These are phyloP conservation scores for Arremon brunneinucha DNA, from an alignment of 2,797 vertebrate genomes.

Conservation along the genomic window DNA sequence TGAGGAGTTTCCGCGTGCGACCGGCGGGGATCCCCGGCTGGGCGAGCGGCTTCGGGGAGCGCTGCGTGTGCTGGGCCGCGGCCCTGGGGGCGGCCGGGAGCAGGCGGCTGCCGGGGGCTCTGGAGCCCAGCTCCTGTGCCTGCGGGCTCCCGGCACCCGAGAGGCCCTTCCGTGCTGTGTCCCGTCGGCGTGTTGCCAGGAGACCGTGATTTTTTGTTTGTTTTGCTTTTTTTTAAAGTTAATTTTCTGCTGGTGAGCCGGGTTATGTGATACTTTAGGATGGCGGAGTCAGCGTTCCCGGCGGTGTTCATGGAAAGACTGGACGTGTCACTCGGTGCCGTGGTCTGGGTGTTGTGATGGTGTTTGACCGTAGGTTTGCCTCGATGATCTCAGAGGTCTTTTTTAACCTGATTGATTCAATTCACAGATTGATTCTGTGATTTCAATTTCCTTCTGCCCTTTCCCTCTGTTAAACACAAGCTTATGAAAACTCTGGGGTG, in stretches of 20 bases:
- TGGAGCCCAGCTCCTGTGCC: fast-evolving
- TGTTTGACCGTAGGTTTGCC: not conserved
- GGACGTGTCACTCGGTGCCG: not conserved
- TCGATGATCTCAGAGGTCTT: not conserved
- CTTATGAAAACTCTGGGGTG: not conserved
- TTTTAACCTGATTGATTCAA: not conserved
- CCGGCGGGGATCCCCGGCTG: not conserved
- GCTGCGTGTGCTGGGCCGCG: not conserved
- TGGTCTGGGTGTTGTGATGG: not conserved
- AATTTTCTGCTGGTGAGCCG: not conserved
- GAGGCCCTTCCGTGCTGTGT: fast-evolving
- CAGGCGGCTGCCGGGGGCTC: fast-evolving
- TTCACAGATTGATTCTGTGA: not conserved
- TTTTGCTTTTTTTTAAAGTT: not conserved
- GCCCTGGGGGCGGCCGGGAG: not conserved
- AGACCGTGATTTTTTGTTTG: not conserved
- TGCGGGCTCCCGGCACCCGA: fast-evolving
- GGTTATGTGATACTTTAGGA: fast-evolving
- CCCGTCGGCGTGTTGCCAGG: not conserved
- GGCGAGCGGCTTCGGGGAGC: not conserved
- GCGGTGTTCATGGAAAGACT: too few species aligned
- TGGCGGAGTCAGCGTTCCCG: not conserved
- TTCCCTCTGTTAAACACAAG: not conserved
- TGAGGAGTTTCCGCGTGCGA: not conserved
- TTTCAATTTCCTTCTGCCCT: not conserved